Percentiles rank a stretch among this genome's conserved stretches.
These are phyloP conservation scores for Eonycteris spelaea DNA, from an alignment of 2,113 vertebrate genomes.

Conservation along the genomic window DNA sequence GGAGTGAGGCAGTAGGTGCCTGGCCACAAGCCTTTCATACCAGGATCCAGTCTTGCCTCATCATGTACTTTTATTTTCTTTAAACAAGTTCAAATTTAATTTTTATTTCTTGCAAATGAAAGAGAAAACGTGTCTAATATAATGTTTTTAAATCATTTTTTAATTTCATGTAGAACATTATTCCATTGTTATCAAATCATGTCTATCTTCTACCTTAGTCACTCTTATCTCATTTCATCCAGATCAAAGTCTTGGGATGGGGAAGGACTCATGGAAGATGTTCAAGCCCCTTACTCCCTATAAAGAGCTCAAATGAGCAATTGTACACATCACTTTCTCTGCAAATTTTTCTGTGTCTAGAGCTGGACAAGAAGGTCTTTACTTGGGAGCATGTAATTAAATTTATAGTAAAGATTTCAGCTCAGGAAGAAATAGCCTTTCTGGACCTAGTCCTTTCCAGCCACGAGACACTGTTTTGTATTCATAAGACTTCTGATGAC, in stretches of 20 bases:
- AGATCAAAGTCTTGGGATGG: not conserved
- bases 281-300: not conserved
- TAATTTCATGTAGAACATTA: not conserved
- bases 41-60: not conserved
- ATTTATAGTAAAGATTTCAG: not conserved
- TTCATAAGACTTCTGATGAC: not conserved
- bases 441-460: not conserved
- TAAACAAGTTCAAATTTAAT: not conserved
- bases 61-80: not conserved
- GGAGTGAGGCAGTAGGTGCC: not conserved
- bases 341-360: not conserved
- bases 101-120: not conserved
- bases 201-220: not conserved
- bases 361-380: not conserved
- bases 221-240: not conserved
- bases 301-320: not conserved
- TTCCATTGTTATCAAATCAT: not conserved
- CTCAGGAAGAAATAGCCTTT: not conserved
- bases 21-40: not conserved
- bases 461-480: not conserved
- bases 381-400: not conserved
- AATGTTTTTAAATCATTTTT: not conserved
- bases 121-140: not conserved
- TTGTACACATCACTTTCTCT: not conserved
- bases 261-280: not conserved